Conservation (phyloP, 2,113 vertebrate genomes). For the Pao palembangensis region DNA sequence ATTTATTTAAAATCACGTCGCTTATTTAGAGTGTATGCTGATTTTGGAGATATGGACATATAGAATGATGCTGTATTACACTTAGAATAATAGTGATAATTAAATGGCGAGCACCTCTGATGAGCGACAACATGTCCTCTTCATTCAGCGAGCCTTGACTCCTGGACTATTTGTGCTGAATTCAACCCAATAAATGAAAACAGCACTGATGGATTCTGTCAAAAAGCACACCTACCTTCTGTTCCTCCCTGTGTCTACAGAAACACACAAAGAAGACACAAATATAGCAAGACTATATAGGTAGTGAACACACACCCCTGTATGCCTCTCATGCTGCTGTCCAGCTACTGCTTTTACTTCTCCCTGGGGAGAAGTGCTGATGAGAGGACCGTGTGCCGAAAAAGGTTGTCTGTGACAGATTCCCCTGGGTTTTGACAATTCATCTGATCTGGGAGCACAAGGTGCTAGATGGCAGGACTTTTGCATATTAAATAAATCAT, state of each 20-base stretch:
- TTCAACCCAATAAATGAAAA: conserved; percentile 20
- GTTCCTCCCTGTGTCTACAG: conserved; percentile 7
- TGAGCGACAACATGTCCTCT: conserved; percentile 17
- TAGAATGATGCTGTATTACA: background rate
- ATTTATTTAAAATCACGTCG: no score
- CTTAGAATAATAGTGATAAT: background rate
- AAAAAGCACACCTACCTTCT: conserved; percentile 25
- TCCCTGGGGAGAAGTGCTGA: conserved; percentile 35
- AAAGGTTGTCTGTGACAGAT: conserved; percentile 31
- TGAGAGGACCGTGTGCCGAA: conserved; percentile 18
- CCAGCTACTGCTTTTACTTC: conserved; percentile 24
- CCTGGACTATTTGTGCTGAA: conserved; percentile 21
- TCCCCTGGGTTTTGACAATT: conserved; percentile 35
- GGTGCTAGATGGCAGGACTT: conserved; percentile 1
- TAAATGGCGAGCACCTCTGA: background rate
- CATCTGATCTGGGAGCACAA: conserved; percentile 34
- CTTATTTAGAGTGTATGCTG: no score
- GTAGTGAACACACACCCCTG: conserved; percentile 20
- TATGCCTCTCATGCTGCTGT: conserved; percentile 3
- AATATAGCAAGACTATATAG: conserved; percentile 29
- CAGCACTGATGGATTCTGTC: conserved; percentile 39
- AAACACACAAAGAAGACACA: conserved; percentile 15
- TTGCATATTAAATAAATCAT: background rate
- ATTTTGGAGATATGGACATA: no score
- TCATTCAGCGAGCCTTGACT: background rate